These are phyloP conservation scores for Palythoa caribaeorum DNA, from an alignment of 92 coral and sea anemone species.

Conservation along the genomic window DNA sequence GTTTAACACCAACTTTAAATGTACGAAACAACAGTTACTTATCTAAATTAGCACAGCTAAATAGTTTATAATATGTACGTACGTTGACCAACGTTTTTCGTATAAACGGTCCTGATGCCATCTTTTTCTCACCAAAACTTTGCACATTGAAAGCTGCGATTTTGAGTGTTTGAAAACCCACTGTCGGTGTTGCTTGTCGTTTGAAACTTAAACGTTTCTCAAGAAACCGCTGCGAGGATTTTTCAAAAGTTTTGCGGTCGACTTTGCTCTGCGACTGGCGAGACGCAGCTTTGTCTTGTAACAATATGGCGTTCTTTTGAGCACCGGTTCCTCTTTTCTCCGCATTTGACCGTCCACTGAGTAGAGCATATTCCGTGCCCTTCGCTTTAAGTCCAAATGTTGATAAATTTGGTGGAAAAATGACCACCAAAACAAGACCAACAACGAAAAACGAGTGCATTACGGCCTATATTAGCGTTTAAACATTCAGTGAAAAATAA, in stretches of 20 bases:
- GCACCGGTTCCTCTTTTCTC: neutral
- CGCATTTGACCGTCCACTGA: neutral
- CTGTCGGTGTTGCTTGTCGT: neutral
- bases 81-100: conserved; percentile 81
- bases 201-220: neutral
- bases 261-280: neutral
- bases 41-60: neutral
- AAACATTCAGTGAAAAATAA: neutral
- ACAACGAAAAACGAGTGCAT: neutral
- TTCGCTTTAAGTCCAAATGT: neutral
- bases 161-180: conserved; percentile 59
- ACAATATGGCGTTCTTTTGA: neutral
- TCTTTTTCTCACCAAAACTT: conserved; percentile 76
- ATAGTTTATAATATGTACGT: conserved; percentile 11
- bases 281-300: neutral
- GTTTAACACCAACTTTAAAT: neutral
- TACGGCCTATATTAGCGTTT: neutral
- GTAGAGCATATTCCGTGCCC: neutral
- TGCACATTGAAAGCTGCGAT: conserved; percentile 88
- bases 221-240: neutral
- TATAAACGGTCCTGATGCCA: conserved; percentile 59
- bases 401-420: neutral
- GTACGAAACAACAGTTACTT: neutral
- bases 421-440: neutral
- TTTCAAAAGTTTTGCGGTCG: no score